Conservation (phyloP, 37 sponge, comb jelly and placozoan genomes). For the Theonella swinhoei region DNA sequence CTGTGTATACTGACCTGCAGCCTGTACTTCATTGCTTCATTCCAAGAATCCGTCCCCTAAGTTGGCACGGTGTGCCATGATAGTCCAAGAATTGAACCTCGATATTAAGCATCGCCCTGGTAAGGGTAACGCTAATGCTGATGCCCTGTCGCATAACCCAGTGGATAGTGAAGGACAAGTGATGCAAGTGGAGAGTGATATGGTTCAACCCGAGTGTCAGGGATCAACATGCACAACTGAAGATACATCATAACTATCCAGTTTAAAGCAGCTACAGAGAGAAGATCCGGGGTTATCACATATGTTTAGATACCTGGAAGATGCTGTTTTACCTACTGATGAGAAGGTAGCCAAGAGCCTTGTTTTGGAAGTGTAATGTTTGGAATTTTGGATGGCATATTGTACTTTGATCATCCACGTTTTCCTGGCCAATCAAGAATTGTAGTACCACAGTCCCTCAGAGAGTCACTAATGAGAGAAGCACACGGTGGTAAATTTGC, state of each 20-base stretch:
- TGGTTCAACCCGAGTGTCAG: too few species aligned
- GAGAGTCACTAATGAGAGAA: neutral
- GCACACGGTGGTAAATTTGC: constrained; percentile 42
- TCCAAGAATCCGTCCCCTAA: constrained; percentile 43
- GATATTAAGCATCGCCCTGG: constrained; percentile 35
- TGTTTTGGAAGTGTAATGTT: constrained; percentile 3
- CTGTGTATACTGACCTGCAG: constrained; percentile 50
- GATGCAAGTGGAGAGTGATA: too few species aligned
- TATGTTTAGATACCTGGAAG: neutral
- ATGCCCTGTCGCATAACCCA: constrained; percentile 42
- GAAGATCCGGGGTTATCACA: neutral
- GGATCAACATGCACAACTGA: neutral
- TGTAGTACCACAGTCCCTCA: neutral
- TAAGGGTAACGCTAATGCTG: constrained; percentile 32
- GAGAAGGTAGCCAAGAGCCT: neutral
- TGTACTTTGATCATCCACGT: neutral
- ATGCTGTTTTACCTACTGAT: neutral
- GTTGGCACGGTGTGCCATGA: constrained; percentile 44
- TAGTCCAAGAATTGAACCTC: constrained; percentile 38
- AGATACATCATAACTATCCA: neutral
- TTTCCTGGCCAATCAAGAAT: neutral
- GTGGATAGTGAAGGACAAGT: too few species aligned
- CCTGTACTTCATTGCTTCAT: constrained; percentile 39
- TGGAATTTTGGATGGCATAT: neutral
- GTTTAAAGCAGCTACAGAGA: neutral